Percentiles rank a stretch among this genome's conserved stretches.
Conservation (phyloP, 2,888 invertebrate species). For the Caenorhabditis zanzibari region DNA sequence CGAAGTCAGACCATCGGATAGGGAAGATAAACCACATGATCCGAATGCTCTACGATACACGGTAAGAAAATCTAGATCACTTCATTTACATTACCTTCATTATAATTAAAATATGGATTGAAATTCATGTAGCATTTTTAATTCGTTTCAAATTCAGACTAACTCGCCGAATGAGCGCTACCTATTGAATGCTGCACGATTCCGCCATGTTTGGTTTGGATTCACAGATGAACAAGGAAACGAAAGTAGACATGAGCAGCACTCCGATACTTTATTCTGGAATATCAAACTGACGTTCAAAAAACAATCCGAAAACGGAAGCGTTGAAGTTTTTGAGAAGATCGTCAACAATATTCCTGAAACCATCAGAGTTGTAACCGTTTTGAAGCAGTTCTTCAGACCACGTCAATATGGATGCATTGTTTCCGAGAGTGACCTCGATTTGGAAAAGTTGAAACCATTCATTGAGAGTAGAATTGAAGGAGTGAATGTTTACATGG, state of each 20-base stretch:
- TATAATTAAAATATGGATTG: too few relatives aligned
- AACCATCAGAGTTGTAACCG: conserved; percentile 77
- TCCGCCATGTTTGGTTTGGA: conserved; percentile 69
- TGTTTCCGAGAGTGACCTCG: conserved; percentile 78
- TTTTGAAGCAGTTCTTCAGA: conserved; percentile 75
- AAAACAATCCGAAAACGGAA: conserved; percentile 59
- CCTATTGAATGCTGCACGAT: conserved; percentile 66
- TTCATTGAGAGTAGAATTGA: conserved; percentile 77
- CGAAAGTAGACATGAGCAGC: conserved; percentile 77
- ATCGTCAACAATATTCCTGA: conserved; percentile 80
- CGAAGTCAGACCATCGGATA: conserved; percentile 30
- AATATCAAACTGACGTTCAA: conserved; percentile 75
- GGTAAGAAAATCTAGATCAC: not conserved
- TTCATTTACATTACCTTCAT: too few relatives aligned
- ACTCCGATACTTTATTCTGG: conserved; percentile 82
- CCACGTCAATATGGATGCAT: conserved; percentile 76
- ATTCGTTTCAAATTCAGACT: too few relatives aligned
- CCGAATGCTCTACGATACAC: conserved; percentile 49
- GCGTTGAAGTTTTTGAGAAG: conserved; percentile 67
- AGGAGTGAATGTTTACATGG: conserved; percentile 77
- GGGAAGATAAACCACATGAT: conserved; percentile 39
- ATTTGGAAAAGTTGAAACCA: conserved; percentile 73
- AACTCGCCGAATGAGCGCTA: conserved; percentile 65
- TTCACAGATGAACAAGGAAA: conserved; percentile 53
- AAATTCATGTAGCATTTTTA: too few relatives aligned